Percentiles rank a stretch among this genome's conserved stretches.
phyloP scores from a whole-genome alignment of 2,797 vertebrate genomes.

The Rhinogobio ventralis region DNA sequence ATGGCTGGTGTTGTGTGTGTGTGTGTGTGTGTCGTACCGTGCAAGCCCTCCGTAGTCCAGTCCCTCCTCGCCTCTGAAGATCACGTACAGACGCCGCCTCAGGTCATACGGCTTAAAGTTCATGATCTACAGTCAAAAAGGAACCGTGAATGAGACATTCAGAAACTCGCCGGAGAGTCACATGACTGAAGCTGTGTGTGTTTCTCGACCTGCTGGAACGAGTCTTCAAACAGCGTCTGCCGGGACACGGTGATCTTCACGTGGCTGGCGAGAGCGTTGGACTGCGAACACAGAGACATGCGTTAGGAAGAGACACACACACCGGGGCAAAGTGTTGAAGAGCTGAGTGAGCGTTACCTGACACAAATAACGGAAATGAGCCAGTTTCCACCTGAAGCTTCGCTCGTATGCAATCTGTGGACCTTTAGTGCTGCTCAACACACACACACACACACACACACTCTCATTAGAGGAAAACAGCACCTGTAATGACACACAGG shows the following conservation, averaged over 20 bases:
- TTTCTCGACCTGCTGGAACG: conserved; percentile 91
- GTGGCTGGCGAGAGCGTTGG: conserved; percentile 94
- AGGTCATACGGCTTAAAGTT: conserved; percentile 97
- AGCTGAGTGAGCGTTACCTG: conserved; percentile 80
- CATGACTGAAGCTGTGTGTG: not conserved
- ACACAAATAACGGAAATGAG: conserved; percentile 97
- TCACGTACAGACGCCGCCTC: conserved; percentile 94
- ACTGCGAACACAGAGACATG: conserved; percentile 77
- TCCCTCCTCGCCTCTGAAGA: conserved; percentile 98
- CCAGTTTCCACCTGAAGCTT: conserved; percentile 98
- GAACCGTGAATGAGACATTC: not conserved
- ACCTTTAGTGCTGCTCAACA: conserved; percentile 89
- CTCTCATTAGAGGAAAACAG: conserved; percentile 58
- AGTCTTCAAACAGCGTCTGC: conserved; percentile 97
- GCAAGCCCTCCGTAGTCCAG: conserved; percentile 97
- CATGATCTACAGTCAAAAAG: conserved; percentile 87
- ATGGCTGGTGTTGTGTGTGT: not conserved
- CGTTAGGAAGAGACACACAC: not conserved
- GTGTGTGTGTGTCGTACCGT: conserved; percentile 77
- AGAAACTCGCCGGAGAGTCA: not conserved
- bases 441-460: conserved; percentile 58
- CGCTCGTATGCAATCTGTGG: conserved; percentile 99
- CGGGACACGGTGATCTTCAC: conserved; percentile 99
- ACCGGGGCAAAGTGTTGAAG: too few relatives aligned
- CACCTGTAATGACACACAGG: not conserved